These are phyloP conservation scores for Osmoderma eremita DNA, from an alignment of 2,888 invertebrate genomes.

Conservation along the genomic window DNA sequence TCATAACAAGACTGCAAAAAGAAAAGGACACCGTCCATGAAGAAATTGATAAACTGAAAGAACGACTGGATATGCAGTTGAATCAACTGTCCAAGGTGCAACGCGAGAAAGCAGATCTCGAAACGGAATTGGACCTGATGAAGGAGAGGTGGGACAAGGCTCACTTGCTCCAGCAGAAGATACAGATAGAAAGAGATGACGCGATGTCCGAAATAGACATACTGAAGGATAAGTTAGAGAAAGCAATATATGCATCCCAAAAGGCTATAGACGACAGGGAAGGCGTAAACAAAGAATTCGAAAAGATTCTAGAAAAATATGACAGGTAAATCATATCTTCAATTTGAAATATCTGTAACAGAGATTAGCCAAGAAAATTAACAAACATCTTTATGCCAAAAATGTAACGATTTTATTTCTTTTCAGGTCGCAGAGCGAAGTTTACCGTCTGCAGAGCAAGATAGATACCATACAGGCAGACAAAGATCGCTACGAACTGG, in stretches of 20 bases:
- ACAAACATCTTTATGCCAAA: too few relatives aligned
- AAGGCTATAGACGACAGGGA: constrained; percentile 90
- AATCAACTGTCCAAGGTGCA: constrained; percentile 84
- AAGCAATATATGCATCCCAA: constrained; percentile 82
- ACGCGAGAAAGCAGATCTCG: constrained; percentile 84
- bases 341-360: not conserved
- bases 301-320: constrained; percentile 91
- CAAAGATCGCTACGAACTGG: constrained; percentile 84
- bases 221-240: constrained; percentile 89
- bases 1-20: constrained; percentile 84
- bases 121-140: constrained; percentile 86
- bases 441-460: constrained; percentile 88
- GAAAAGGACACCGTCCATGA: constrained; percentile 86
- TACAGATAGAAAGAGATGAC: constrained; percentile 88
- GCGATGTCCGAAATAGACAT: constrained; percentile 86
- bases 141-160: constrained; percentile 91
- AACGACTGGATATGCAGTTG: constrained; percentile 83
- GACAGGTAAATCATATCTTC: constrained; percentile 72
- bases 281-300: constrained; percentile 88
- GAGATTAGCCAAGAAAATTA: too few relatives aligned
- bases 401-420: constrained; percentile 12
- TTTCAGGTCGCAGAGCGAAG: constrained; percentile 86
- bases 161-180: constrained; percentile 83
- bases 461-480: constrained; percentile 89
- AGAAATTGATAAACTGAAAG: constrained; percentile 83